These are phyloP conservation scores for Plectropomus leopardus DNA, from an alignment of 2,113 vertebrate species.

Conservation along the genomic window DNA sequence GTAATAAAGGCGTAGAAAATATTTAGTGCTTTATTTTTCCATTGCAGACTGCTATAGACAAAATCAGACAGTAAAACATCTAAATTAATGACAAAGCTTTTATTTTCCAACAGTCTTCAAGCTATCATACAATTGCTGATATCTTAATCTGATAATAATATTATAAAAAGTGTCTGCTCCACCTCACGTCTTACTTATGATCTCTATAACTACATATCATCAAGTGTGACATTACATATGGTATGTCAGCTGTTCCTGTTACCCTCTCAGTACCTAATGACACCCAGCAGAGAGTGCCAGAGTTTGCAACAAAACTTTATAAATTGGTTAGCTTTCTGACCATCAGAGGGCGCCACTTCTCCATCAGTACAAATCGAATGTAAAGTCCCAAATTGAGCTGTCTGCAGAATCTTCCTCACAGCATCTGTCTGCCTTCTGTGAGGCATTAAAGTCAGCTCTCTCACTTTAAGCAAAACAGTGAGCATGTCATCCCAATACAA, in stretches of 20 bases:
- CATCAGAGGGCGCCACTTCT: slow-evolving; percentile 51
- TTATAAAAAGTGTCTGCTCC: no score
- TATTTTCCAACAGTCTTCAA: no score
- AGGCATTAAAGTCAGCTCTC: background rate
- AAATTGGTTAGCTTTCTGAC: background rate
- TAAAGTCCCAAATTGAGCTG: slow-evolving; percentile 26
- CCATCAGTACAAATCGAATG: background rate
- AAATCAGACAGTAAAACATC: no score
- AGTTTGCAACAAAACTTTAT: background rate
- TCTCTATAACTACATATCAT: background rate
- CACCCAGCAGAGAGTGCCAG: slow-evolving; percentile 43
- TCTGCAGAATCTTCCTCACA: background rate
- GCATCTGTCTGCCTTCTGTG: background rate
- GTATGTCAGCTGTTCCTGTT: background rate
- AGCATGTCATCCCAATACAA: background rate
- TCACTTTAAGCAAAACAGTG: background rate
- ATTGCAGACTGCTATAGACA: no score
- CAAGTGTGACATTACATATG: background rate
- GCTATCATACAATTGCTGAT: no score
- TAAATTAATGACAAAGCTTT: no score
- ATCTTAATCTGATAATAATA: no score
- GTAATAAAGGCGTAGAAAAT: no score
- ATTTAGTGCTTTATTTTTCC: no score
- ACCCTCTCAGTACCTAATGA: background rate
- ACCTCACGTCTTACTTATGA: background rate